Base-by-base conservation (phyloP, 2,888 invertebrate species). In the Hirtodrosophila duncani region DNA sequence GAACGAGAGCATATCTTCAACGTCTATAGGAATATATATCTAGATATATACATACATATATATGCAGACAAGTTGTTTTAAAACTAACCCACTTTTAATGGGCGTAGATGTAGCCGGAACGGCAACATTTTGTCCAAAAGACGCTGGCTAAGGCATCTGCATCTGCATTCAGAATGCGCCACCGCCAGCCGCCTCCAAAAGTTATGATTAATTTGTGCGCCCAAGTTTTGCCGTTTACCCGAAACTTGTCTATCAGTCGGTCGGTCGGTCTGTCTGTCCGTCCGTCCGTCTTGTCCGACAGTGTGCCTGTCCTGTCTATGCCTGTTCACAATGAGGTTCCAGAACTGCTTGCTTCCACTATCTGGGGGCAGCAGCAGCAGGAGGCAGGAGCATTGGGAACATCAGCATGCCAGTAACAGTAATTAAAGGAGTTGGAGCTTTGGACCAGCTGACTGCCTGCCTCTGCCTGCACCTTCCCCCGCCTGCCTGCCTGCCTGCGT, bases 121-220 rank as follows among this genome's bases (percentile, higher is more conserved):
- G 46, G 53, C 26, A 60, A 49, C 48, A 56, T 33, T 26, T 30
- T 36, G 55, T 43, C 29, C 37, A 48, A 7, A 20, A 43, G 39
- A 34, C 31, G 37, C 21, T 29, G 31, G 33, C 52, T 20, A 21
- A 39, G 37, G 18, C 27, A 39, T 34, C 26, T 30, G 26, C 13
- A 27, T 23, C 21, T 14, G 34, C 66, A 29, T 44, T 34, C 2
- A 38, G 11, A 6, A 13, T 11, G 13, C 24, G 26, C 48, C 46
- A 39, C 31, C 33, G 31, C 33, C 29, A 39, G 42, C 71, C 34
- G 57, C 64, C 65, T 56, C 52, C 65, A 78, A n/a, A 78, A 79
- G 81, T 81, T 82, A 78, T 79, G 82, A 79, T 79, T 82, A 82
- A 82, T 82, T 82, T 81, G 70, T 62, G 65, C 57, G 43, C 46